Evolutionary conservation across 2,888 invertebrate species (phyloP).

Genomic region (Hypomecis punctinalis): DNA sequence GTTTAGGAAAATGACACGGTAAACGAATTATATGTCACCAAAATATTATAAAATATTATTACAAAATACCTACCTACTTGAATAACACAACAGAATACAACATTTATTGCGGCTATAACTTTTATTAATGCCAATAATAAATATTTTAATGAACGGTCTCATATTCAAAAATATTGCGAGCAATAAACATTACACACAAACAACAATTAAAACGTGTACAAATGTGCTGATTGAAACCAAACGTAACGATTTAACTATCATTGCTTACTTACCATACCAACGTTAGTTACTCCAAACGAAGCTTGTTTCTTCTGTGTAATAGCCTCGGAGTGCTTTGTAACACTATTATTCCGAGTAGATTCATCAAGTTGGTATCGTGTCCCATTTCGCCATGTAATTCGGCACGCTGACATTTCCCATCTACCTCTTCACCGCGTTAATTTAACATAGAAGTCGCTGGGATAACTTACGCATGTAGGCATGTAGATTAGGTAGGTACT

Average conservation of each 20-base stretch:
- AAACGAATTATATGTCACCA: too few species aligned
- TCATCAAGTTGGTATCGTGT: constrained; percentile 13
- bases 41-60: too few species aligned
- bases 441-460: constrained; percentile 35
- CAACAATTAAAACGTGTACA: too few species aligned
- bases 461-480: constrained; percentile 39
- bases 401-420: constrained; percentile 23
- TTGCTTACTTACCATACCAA: constrained; percentile 15
- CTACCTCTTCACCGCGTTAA: constrained; percentile 19
- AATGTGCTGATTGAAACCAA: not conserved
- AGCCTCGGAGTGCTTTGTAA: constrained; percentile 25
- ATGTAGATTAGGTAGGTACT: constrained; percentile 44
- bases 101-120: too few species aligned
- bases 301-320: constrained; percentile 26
- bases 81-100: too few species aligned
- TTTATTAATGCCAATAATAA: too few species aligned
- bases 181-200: too few species aligned
- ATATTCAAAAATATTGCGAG: too few species aligned
- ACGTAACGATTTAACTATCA: not conserved
- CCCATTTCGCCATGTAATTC: constrained; percentile 24
- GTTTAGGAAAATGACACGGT: too few species aligned
- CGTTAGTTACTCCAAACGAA: constrained; percentile 36
- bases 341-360: constrained; percentile 22
- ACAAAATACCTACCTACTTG: too few species aligned
- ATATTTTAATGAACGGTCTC: too few species aligned